A percentile compares a stretch with the other conserved stretches of the same genome.
These are phyloP conservation scores for Campoplex nolae DNA, from an alignment of 2,888 invertebrate genomes.

Conservation along the genomic window DNA sequence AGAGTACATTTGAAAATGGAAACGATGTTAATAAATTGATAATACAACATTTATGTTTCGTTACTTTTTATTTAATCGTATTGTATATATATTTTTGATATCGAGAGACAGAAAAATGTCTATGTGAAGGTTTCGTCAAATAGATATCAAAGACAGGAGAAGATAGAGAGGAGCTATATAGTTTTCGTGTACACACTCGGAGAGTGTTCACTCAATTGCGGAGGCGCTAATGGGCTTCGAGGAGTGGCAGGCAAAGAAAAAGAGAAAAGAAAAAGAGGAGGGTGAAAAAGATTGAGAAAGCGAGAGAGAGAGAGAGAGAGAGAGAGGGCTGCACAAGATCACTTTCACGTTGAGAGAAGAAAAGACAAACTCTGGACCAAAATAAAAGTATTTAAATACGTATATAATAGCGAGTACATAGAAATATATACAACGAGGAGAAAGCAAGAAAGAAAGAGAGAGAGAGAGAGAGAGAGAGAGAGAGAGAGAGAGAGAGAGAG, in stretches of 20 bases:
- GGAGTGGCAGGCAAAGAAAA: constrained; percentile 27
- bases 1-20: neutral
- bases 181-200: constrained; percentile 64
- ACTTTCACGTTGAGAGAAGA: constrained; percentile 15
- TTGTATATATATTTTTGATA: too few relatives aligned
- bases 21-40: neutral
- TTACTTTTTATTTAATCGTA: too few relatives aligned
- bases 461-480: constrained; percentile 10
- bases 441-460: constrained; percentile 2
- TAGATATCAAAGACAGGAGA: constrained; percentile 41
- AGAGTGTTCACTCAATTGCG: constrained; percentile 80
- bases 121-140: constrained; percentile 33
- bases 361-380: constrained; percentile 21
- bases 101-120: neutral
- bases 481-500: constrained; percentile 14
- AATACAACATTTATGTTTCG: neutral
- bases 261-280: neutral
- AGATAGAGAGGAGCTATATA: constrained; percentile 70
- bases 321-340: constrained; percentile 5
- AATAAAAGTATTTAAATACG: constrained; percentile 48
- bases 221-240: constrained; percentile 78
- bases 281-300: constrained; percentile 3
- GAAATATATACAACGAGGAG: constrained; percentile 1
- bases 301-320: constrained; percentile 15
- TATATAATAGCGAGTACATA: constrained; percentile 46